Base-by-base conservation (phyloP, 2,888 invertebrate species). In the Orchesellides sinensis region DNA sequence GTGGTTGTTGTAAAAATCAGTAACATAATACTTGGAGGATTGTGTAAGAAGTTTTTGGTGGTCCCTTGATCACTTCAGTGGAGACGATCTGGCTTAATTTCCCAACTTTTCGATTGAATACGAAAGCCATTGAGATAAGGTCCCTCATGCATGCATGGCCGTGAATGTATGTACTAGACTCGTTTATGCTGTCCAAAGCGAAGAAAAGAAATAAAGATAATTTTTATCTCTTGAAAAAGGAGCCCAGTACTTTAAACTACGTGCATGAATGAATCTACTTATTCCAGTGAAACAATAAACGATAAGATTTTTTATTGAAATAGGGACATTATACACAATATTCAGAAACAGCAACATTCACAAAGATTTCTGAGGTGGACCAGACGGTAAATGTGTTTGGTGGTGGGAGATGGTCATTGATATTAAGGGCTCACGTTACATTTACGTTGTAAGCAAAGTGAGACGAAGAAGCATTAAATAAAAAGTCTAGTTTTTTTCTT, bases 301-400 rank as follows among this genome's bases (percentile, higher is more conserved):
- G 77, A 77, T 77, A 77, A 77, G 77, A 54, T 54, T 63, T 77
- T 75, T 56, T 61, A 68, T 78, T 78, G 78, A 78, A 77, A 78
- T 59, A 59, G 17, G 45, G 75, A 77, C 74, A 74, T 74, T 74
- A 70, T 21, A 17, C 21, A 49, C 8, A 49, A n/a, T 49, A 17
- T 17, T 4, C 3, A 21, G 12, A 49, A 68, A 68, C 35, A 21
- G 35, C 32, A 27, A 23, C 45, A 19, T 52, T 29, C 17, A 17
- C 17, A 40, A 25, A 54, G 54, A 25, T 54, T 54, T 54, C 10
- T 40, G 25, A 54, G 35, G 27, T 75, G 75, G 74, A 66, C 52
- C 74, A 77, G 77, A 77, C 77, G 77, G 77, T 47, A 59, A 77
- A 68, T 66, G 59, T 59, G 68, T 49, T 63, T n/a, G 73, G 10